Evolutionary conservation across 2,113 vertebrate species (phyloP).

Genomic region (Myiozetetes cayanensis): DNA sequence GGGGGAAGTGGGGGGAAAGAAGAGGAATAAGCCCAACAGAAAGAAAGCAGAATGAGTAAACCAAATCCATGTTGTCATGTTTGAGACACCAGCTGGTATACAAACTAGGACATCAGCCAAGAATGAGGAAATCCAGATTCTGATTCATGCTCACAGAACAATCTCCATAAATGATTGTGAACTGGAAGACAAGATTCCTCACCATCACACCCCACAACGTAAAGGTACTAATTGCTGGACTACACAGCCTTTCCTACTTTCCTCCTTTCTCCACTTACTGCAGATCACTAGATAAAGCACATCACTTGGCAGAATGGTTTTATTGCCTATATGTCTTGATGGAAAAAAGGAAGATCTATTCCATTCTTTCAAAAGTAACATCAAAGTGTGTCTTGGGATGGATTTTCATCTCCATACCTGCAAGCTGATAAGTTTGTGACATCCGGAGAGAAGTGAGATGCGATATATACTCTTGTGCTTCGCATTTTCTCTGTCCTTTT

Average conservation of each 20-base stretch:
- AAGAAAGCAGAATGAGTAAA: background rate
- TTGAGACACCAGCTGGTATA: background rate
- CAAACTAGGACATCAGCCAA: accelerated
- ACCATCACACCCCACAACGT: background rate
- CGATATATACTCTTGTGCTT: background rate
- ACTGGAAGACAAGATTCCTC: background rate
- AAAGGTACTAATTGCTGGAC: background rate
- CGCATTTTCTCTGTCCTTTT: background rate
- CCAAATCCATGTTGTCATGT: background rate
- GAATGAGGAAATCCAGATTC: background rate
- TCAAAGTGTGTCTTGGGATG: background rate
- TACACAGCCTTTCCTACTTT: background rate
- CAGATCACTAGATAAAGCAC: background rate
- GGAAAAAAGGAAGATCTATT: background rate
- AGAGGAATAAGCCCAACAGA: background rate
- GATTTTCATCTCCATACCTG: background rate
- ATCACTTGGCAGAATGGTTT: background rate
- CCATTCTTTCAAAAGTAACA: background rate
- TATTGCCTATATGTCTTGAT: background rate
- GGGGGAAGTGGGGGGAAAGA: background rate
- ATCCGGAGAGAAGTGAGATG: background rate
- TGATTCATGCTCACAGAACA: background rate
- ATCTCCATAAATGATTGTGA: background rate
- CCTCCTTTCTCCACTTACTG: background rate
- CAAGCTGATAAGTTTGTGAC: background rate